phyloP scores from a whole-genome alignment of 2,797 vertebrate genomes.

The Borostomias antarcticus region DNA sequence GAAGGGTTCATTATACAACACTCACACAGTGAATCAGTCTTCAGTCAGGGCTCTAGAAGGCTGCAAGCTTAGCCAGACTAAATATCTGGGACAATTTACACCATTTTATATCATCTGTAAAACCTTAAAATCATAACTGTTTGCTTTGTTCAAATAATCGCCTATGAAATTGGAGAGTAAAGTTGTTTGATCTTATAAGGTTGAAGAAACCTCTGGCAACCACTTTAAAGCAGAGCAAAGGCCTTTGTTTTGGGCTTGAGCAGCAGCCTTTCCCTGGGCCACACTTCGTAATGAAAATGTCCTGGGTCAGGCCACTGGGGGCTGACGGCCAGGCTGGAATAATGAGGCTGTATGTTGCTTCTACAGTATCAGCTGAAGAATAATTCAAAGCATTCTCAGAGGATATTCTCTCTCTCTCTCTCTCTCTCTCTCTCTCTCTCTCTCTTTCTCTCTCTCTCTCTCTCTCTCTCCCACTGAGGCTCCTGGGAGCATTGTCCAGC shows the following conservation, averaged over 20 bases:
- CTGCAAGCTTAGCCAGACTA: constrained; percentile 12
- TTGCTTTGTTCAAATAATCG: constrained; percentile 35
- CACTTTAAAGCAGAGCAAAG: constrained; percentile 18
- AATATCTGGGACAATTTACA: constrained; percentile 16
- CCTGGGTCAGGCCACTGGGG: not conserved
- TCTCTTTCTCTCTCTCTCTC: constrained; percentile 7
- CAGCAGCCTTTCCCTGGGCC: constrained; percentile 5
- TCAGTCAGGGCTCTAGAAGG: constrained; percentile 5
- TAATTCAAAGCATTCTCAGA: constrained; percentile 11
- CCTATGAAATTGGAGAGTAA: constrained; percentile 28
- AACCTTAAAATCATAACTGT: constrained; percentile 18
- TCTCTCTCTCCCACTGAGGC: not conserved
- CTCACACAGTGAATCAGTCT: constrained; percentile 21
- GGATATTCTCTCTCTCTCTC: not conserved
- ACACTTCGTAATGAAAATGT: constrained; percentile 19
- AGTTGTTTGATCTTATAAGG: constrained; percentile 34
- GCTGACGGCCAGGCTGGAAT: not conserved
- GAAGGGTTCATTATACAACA: constrained; percentile 20
- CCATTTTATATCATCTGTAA: constrained; percentile 23
- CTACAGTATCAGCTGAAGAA: constrained; percentile 5
- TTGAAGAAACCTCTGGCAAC: constrained; percentile 7
- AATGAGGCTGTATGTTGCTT: constrained; percentile 3
- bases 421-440: not conserved
- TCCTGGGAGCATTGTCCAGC: constrained; percentile 28
- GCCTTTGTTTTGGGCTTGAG: constrained; percentile 7